Evolutionary conservation across 2,888 invertebrate species (phyloP), one percentile per base, ranked within the genome.

Genomic region (Nebria brevicollis): DNA sequence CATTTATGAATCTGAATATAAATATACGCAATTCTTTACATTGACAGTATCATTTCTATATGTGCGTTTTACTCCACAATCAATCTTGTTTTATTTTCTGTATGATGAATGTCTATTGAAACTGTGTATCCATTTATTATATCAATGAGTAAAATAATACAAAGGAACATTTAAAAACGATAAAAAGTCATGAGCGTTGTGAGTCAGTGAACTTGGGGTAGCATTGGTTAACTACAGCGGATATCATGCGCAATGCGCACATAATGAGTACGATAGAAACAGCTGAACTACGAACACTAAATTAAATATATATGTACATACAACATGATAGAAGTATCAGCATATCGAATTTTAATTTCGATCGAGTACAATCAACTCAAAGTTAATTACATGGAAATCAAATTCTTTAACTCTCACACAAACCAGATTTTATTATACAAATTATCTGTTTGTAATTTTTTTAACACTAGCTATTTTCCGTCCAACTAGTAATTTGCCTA

Each of bases 381-480:
- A 54, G 54, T 54, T 54, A 54, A 54, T 54, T 54, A 54, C 54
- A 54, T 54, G 54, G 54, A 54, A 54, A 54, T 54, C 54, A 13
- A 54, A 54, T 54, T 54, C 54, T 54, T 6, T 54, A 2, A 8
- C 54, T 54, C 54, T 54, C 8, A 54, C 54, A 54, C 7, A 8
- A 13, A 54, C 8, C 54, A 54, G 13, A 8, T 1, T 54, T 5
- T 54, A 8, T 6, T 43, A 43, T 10, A 43, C 43, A 43, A 77
- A 77, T 77, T 77, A 77, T 77, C 77, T 42, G 77, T 54, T 66
- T 42, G 76, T 75, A 66, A 77, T 77, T 77, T 70, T 70, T 20
- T 77, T 54, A 77, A 77, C 64, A 77, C 25, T 20, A 7, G 20
- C 1, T 77, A 70, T 77, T 68, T 66, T 77, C 66, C 42, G 20